phyloP scores from a whole-genome alignment of 2,888 invertebrate genomes.

The Epirrhoe tristata region DNA sequence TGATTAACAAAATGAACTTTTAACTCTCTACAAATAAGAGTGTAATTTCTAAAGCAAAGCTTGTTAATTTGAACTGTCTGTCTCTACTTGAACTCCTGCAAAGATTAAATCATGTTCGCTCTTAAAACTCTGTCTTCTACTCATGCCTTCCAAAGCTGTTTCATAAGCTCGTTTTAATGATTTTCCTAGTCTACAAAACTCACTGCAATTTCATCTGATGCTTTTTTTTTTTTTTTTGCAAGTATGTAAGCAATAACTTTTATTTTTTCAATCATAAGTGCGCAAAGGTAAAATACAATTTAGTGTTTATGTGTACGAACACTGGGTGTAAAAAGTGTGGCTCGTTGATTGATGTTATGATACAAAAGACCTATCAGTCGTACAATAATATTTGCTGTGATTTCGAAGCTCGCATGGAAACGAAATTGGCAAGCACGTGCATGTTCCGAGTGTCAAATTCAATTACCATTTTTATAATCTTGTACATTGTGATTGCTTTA shows the following conservation, averaged over 20 bases:
- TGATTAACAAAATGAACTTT: constrained; percentile 39
- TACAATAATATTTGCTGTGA: constrained; percentile 57
- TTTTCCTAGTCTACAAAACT: constrained; percentile 28
- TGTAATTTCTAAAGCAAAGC: constrained; percentile 45
- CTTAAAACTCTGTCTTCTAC: constrained; percentile 44
- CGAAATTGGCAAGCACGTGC: constrained; percentile 67
- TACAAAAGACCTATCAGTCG: constrained; percentile 49
- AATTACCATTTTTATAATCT: constrained; percentile 48
- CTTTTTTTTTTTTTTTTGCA: constrained; percentile 30
- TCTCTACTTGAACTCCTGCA: constrained; percentile 37
- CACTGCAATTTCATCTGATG: constrained; percentile 27
- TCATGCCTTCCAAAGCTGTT: constrained; percentile 70
- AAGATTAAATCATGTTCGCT: constrained; percentile 26
- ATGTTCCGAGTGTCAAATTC: constrained; percentile 52
- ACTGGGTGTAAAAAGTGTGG: constrained; percentile 42
- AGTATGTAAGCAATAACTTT: not conserved
- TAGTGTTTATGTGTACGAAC: constrained; percentile 50
- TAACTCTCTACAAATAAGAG: not conserved
- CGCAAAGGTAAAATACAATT: constrained; percentile 50
- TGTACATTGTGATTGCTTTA: constrained; percentile 46
- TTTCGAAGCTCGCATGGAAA: constrained; percentile 59
- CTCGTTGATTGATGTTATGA: constrained; percentile 48
- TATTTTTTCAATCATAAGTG: constrained; percentile 49
- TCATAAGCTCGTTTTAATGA: constrained; percentile 56
- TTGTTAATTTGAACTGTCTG: constrained; percentile 36